Evolutionary conservation across 2,113 vertebrate species (phyloP), one percentile per base, ranked within the genome.

Genomic region (Dromiciops gliroides): DNA sequence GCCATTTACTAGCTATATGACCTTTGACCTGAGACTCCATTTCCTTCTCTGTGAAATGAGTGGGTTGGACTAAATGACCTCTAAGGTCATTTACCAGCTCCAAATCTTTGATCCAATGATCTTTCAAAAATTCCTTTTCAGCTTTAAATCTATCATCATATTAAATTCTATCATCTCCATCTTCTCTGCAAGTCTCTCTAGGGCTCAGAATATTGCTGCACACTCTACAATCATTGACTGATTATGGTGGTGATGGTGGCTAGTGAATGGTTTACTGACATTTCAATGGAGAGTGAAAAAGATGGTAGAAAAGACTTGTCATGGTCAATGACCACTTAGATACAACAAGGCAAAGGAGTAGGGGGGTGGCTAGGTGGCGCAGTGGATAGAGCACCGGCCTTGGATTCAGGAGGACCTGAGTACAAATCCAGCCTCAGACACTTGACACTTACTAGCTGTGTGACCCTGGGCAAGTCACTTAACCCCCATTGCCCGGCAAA

Each of bases 291-390:
- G 49, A 92, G 37, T n/a, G 51, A 50, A 12, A 75, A 67, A 48
- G 31, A 51, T 8, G 8, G 50, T 94, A 44, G 47, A 94, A 22
- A 67, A 60, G 10, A 75, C 48, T 90, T 50, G 8, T 25, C 25
- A 14, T 9, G 25, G 51, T 67, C 60, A 75, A 7, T 75, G 90
- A 19, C 3, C 3, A 3, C 22, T 75, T 75, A 48, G 75, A 26
- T 89, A 31, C 48, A 47, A 51, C 24, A 56, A 8, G 89, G 50
- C 91, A 44, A 96, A 92, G 92, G 9, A 75, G 93, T 52, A 96
- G 96, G 96, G 51, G n/a, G n/a, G n/a, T n/a, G n/a, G n/a, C n/a
- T n/a, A n/a, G n/a, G n/a, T n/a, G n/a, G n/a, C n/a, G n/a, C n/a
- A n/a, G n/a, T n/a, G n/a, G n/a, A n/a, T n/a, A n/a, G n/a, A n/a